Base-by-base conservation (phyloP, 1,140 invertebrate genomes). In the Listronotus bonariensis region DNA sequence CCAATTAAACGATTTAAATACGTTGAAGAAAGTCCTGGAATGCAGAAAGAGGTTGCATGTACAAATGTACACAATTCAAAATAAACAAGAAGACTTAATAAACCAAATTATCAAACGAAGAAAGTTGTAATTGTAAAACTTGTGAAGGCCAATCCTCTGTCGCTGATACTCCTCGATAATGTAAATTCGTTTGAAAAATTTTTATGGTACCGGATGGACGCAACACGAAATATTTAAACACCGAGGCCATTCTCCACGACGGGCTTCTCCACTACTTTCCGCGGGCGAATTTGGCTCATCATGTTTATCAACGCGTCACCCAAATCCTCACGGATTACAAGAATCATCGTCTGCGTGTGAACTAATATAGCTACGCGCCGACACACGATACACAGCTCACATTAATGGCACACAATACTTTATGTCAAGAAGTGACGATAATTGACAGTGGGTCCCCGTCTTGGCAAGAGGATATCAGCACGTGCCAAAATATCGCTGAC, bases 161-260 rank as follows among this genome's bases (percentile, higher is more conserved):
- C 17, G n/a, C 17, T 43, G 14, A 43, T 43, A n/a, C n/a, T 14
- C 8, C n/a, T 43, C 9, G n/a, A 43, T 8, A 43, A 43, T 14
- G 41, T 43, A 1, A 43, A 43, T 43, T n/a, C 41, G 41, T 43
- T 43, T 43, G 8, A 8, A 4, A 43, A 43, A 14, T 4, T 43
- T 43, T 12, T 8, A 5, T 43, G 41, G 14, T 43, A 14, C 41
- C 7, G 14, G 41, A 43, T 43, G 41, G 41, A 14, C 41, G 41
- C 5, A 43, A 43, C 41, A 43, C 14, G 10, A 43, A 43, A 14
- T 43, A 43, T 14, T n/a, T 43, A n/a, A 43, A 43, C 14, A 14
- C 41, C 41, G 41, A 43, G 41, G 41, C 41, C 10, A 43, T 5
- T 43, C 41, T 43, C 10, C 41, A 43, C 41, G 41, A 43, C 14